phyloP scores from a whole-genome alignment of 2,113 vertebrate species.

The Macroglossus sobrinus region DNA sequence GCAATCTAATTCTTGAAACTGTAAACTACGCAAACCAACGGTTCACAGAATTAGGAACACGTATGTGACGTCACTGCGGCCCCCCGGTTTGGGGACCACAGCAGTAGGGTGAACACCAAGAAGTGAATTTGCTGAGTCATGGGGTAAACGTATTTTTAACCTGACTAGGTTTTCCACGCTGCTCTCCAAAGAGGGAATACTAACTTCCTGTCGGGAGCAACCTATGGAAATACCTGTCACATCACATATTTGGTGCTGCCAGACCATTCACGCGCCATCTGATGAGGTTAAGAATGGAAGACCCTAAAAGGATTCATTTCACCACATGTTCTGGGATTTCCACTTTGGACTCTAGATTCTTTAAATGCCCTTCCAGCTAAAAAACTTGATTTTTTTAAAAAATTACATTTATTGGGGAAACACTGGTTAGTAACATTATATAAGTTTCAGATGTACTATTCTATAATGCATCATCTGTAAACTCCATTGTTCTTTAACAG shows the following conservation, averaged over 20 bases:
- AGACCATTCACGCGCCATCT: background rate
- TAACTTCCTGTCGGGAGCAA: background rate
- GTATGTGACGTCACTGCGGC: background rate
- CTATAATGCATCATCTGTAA: no score
- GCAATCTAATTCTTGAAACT: background rate
- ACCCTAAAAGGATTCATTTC: background rate
- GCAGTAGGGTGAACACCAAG: background rate
- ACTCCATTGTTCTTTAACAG: no score
- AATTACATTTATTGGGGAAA: no score
- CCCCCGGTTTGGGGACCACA: background rate
- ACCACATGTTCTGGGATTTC: background rate
- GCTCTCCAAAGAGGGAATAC: background rate
- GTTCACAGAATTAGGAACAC: background rate
- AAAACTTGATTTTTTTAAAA: background rate
- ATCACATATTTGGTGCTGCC: background rate
- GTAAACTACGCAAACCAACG: background rate
- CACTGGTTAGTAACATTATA: no score
- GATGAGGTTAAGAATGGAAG: background rate
- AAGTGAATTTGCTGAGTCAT: background rate
- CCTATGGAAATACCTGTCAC: background rate
- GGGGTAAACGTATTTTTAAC: background rate
- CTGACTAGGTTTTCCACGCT: background rate
- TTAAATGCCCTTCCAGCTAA: background rate
- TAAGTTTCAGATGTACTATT: no score
- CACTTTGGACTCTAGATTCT: background rate